Conservation (phyloP, 2,888 invertebrate species). For the Trichopoda pennipes region DNA sequence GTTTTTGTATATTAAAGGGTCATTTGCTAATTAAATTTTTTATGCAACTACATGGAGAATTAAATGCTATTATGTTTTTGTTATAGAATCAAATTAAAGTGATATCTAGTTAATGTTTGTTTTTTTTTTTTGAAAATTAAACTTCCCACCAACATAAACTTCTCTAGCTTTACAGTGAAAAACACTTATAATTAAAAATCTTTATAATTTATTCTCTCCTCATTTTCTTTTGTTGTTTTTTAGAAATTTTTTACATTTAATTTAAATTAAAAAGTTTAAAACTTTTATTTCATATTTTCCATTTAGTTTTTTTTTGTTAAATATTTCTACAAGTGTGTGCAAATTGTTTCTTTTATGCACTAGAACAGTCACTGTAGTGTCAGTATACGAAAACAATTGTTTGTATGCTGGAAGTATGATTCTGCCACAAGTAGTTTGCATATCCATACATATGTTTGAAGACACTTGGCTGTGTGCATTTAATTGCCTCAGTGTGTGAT, state of each 20-base stretch:
- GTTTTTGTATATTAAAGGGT: no score
- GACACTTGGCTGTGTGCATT: not conserved
- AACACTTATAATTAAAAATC: not conserved
- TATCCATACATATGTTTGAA: not conserved
- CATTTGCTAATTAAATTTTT: no score
- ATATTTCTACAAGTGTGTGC: not conserved
- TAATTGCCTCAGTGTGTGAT: slow-evolving; percentile 9
- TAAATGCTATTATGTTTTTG: no score
- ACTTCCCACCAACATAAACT: no score
- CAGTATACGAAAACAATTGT: not conserved
- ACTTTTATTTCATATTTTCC: slow-evolving; percentile 24
- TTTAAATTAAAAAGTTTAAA: slow-evolving; percentile 50
- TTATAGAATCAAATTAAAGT: no score
- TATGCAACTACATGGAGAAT: no score
- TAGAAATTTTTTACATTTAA: slow-evolving; percentile 46
- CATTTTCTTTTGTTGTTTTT: slow-evolving; percentile 13
- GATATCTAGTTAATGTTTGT: no score
- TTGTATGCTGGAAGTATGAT: not conserved
- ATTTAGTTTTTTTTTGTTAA: not conserved
- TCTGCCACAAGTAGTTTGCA: slow-evolving; percentile 1
- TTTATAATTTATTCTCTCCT: not conserved
- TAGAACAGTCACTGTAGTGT: not conserved
- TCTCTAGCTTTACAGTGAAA: no score
- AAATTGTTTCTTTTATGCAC: slow-evolving; percentile 23
- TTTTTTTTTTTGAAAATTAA: no score